Evolutionary conservation across 1,140 invertebrate species (phyloP), one percentile per base, ranked within the genome.

Genomic region (Belonocnema kinseyi): DNA sequence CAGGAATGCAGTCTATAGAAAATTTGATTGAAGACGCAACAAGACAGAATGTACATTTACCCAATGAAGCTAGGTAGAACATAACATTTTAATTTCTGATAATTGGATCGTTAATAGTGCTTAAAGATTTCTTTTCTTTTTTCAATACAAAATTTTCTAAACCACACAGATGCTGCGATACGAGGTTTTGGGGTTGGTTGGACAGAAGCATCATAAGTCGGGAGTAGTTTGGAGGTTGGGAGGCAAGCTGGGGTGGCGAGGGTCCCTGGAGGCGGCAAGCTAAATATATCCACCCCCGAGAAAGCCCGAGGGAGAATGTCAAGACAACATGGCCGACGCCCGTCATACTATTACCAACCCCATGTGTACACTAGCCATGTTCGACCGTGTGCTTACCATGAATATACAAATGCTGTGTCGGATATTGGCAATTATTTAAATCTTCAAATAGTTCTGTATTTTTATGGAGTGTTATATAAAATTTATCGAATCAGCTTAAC

Each of bases 321-420:
- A 91, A 91, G 90, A 91, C 90, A 91, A 91, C 90, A 91, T 91
- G 90, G 90, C 90, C 90, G 90, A 91, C 90, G 90, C 88, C 89
- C 90, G 90, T 91, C 90, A 91, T 91, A 88, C 89, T 85, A 85
- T 87, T 80, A 87, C 83, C 86, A 77, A 82, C 80, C 77, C 83
- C 86, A 85, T 89, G 87, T 91, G 83, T 87, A 88, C 87, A 89
- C 85, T 88, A 85, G 85, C 83, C 83, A 80, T 87, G 87, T 86
- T 88, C 88, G 88, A 86, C 85, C 83, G 86, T 77, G 81, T 78
- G 82, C 82, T 75, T 79, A 82, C 70, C 85, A 86, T 88, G 86
- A 89, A 89, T 85, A 83, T 85, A 84, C 87, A 82, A 88, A 90
- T 86, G 87, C 85, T 80, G 80, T 76, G 52, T 51, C 11, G 50